Conservation (phyloP, 1,140 invertebrate species). For the Drosophila insularis region DNA sequence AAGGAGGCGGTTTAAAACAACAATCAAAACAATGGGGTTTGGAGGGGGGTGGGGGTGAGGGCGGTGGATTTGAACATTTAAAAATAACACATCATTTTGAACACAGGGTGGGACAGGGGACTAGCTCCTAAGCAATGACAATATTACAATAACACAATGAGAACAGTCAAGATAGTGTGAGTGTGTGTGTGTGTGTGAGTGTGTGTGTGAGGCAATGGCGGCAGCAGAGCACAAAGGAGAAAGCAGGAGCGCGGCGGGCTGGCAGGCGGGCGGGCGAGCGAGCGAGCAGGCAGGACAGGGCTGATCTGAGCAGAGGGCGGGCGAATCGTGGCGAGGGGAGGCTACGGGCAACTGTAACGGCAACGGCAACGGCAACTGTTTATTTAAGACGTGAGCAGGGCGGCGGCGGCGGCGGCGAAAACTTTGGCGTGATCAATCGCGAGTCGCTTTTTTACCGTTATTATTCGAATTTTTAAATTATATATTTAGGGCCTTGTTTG, state of each 20-base stretch:
- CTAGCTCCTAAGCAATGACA: constrained; percentile 73
- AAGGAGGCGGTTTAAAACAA: constrained; percentile 32
- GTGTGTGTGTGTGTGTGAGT: constrained; percentile 56
- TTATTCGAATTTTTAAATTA: no score
- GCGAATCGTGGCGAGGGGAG: neutral
- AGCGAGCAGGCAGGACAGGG: neutral
- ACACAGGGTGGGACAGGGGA: neutral
- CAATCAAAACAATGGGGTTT: constrained; percentile 37
- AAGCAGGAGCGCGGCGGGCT: neutral
- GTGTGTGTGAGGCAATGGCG: constrained; percentile 16
- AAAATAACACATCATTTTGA: constrained; percentile 25
- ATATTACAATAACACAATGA: constrained; percentile 67
- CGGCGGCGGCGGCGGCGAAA: no score
- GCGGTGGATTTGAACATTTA: constrained; percentile 54
- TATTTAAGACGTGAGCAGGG: neutral
- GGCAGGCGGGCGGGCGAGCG: neutral
- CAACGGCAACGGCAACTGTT: neutral
- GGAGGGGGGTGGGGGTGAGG: neutral
- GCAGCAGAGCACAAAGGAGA: neutral
- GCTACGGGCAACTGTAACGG: neutral
- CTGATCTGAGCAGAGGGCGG: neutral
- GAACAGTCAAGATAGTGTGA: constrained; percentile 19
- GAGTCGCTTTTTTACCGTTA: no score
- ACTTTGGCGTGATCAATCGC: no score
- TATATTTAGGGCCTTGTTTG: no score